These are phyloP conservation scores for Achroia grisella DNA, from an alignment of 1,140 invertebrate species.

Conservation along the genomic window DNA sequence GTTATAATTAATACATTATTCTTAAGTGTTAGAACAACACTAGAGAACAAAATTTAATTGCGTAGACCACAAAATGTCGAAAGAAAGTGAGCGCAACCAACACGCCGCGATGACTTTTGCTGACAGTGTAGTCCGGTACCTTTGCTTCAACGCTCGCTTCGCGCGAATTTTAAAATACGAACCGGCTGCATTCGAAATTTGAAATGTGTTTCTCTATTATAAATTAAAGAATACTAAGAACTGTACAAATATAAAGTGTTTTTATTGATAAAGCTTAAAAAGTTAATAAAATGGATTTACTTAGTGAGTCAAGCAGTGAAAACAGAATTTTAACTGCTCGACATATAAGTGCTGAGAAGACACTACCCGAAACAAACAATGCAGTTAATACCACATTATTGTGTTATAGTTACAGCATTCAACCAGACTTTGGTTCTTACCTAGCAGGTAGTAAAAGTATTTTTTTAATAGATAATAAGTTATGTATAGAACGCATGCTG, in stretches of 20 bases:
- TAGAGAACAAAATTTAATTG: slow-evolving; percentile 28
- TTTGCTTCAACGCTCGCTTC: slow-evolving; percentile 14
- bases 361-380: slow-evolving; percentile 31
- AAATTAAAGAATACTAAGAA: background rate
- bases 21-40: slow-evolving; percentile 23
- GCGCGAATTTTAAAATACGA: slow-evolving; percentile 18
- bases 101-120: slow-evolving; percentile 8
- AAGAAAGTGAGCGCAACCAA: slow-evolving; percentile 64
- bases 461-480: background rate
- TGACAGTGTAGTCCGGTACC: slow-evolving; percentile 18
- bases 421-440: slow-evolving; percentile 51
- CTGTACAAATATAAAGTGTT: slow-evolving; percentile 2
- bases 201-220: slow-evolving; percentile 9
- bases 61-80: slow-evolving; percentile 57
- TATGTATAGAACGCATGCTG: too few relatives aligned
- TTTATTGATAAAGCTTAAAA: background rate
- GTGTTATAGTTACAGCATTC: slow-evolving; percentile 46
- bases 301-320: slow-evolving; percentile 37
- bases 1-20: background rate
- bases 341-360: slow-evolving; percentile 41
- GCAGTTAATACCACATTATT: slow-evolving; percentile 47
- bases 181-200: background rate
- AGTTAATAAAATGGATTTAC: slow-evolving; percentile 39
- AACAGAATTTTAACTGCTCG: slow-evolving; percentile 34
- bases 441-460: slow-evolving; percentile 33